Evolutionary conservation across 2,797 vertebrate species (phyloP).

Genomic region (Linurgus olivaceus): DNA sequence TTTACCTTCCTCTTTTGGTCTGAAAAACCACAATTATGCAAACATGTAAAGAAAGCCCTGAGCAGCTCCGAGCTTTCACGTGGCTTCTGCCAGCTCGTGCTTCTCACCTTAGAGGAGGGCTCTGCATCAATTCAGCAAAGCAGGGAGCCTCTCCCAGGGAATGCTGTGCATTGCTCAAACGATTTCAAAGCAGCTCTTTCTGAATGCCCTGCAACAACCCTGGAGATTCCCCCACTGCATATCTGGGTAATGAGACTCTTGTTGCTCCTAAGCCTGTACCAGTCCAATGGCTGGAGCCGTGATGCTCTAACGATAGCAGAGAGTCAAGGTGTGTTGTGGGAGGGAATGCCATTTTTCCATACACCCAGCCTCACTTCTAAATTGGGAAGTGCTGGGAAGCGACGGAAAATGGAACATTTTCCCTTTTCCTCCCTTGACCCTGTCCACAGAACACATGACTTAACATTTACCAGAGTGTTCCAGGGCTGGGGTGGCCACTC

Average conservation of each 20-base stretch:
- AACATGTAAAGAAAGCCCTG: conserved; percentile 51
- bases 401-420: conserved; percentile 24
- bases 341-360: background rate
- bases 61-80: conserved; percentile 12
- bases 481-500: background rate
- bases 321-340: background rate
- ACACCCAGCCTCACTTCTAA: background rate
- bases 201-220: background rate
- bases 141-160: background rate
- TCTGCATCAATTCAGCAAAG: background rate
- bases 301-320: background rate
- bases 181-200: background rate
- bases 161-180: background rate
- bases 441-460: accelerated
- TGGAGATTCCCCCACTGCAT: background rate
- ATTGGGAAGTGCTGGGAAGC: background rate
- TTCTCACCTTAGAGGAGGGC: background rate
- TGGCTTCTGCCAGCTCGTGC: background rate
- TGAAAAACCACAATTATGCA: conserved; percentile 66
- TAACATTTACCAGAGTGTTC: background rate
- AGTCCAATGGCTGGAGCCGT: background rate
- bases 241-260: background rate
- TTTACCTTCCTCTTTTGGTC: conserved; percentile 73
- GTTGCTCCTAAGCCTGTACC: background rate
- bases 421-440: background rate